Base-by-base conservation (phyloP, 2,888 invertebrate species). In the Nephrotoma guestfalica region DNA sequence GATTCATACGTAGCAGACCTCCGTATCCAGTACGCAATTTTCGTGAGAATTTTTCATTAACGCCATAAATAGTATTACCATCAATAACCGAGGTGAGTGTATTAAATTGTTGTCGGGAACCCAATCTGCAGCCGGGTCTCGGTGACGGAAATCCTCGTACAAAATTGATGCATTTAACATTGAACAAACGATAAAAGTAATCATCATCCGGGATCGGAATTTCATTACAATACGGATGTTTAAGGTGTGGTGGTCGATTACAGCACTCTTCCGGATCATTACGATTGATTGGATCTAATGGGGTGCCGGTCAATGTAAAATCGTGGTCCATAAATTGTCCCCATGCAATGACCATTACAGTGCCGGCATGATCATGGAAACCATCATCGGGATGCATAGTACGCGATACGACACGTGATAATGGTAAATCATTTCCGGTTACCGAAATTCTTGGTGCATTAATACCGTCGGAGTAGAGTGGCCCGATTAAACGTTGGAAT, bases 261-360 rank as follows among this genome's bases (percentile, higher is more conserved):
- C 97, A 97, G 91, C 97, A 97, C 91, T 97, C 97, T 91, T 97
- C 97, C 2, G 97, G 97, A 91, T 97, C 97, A 91, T 97, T 97
- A 88, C 96, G 94, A 92, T 96, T 96, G 88, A 95, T 91, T 3
- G 97, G 95, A 92, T 97, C 97, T 88, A 97, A 93, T 83, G 97
- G 97, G 41, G 97, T 97, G 88, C 94, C 97, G 87, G 97, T 97
- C 57, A 97, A 93, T 5, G 97, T 97, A 89, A 96, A 96, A 91
- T 97, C 97, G 92, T 98, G 97, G 92, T 97, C 97, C 95, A 97
- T 97, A 92, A 97, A 97, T 92, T 97, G 97, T 89, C 97, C 97
- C 97, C 97, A 98, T 87, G 97, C 97, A 89, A 96, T 96, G 86
- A 97, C 95, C 96, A 97, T 96, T 89, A 97, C 97, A 43, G 97